Base-by-base conservation (phyloP, 1,140 invertebrate species). In the Rhyzopertha dominica region DNA sequence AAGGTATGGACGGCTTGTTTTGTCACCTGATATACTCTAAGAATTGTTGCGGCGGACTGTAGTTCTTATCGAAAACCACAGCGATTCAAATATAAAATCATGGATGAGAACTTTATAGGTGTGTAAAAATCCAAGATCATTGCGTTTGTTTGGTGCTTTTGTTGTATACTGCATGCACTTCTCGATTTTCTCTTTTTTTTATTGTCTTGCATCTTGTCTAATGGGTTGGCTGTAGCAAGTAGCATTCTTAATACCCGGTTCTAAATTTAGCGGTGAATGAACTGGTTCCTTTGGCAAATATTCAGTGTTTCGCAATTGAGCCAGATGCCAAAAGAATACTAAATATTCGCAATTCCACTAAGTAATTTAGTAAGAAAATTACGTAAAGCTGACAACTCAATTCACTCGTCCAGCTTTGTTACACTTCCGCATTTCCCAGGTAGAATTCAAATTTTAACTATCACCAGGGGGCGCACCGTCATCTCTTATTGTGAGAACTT, bases 31-130 rank as follows among this genome's bases (percentile, higher is more conserved):
- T 22, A 20, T 18, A 13, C 17, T 31, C n/a, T 12, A 22, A 9
- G 14, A 5, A 20, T 22, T 10, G 25, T 41, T 12, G 12, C 10
- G 29, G 24, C 10, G 14, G 16, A n/a, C 38, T 13, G 22, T 19
- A 30, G 20, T 28, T 42, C 17, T 25, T 24, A 24, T 8, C 23
- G 16, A 45, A 28, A 47, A 41, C 45, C 17, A 7, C 29, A 13
- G 17, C 45, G 34, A 41, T 31, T 37, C 34, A 44, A 50, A 47
- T 53, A 51, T 52, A 54, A 54, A 53, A 43, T 56, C 48, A 61
- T 61, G 58, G 58, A 61, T 40, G 53, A 58, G 25, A 49, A 52
- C 44, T 43, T 54, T 43, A 43, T 56, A 61, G 58, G 58, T 61
- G 56, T 61, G 58, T 61, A 58, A 49, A 39, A 49, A 44, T 45